Evolutionary conservation across 2,113 vertebrate species (phyloP).

Genomic region (Menidia beryllina): DNA sequence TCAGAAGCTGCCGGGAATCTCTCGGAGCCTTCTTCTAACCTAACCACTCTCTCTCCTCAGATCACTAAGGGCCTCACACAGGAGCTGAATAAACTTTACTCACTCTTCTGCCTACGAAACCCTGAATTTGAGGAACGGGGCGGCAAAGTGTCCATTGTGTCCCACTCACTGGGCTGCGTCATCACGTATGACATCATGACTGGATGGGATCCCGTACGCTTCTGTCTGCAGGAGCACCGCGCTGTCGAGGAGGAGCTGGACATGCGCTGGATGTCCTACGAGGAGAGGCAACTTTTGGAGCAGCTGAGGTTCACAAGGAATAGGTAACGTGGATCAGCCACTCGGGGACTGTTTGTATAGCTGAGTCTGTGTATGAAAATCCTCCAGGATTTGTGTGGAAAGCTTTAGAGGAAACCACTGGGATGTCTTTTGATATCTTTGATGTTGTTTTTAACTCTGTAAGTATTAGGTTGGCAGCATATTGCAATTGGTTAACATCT

Average conservation of each 20-base stretch:
- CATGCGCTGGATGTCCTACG: constrained; percentile 86
- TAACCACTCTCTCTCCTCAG: constrained; percentile 67
- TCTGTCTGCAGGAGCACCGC: constrained; percentile 91
- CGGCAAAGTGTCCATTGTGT: constrained; percentile 97
- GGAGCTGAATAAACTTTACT: constrained; percentile 95
- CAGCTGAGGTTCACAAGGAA: constrained; percentile 88
- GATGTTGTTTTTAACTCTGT: neutral
- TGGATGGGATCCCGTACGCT: constrained; percentile 94
- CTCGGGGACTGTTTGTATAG: neutral
- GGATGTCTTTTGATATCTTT: constrained; percentile 1
- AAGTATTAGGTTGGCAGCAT: neutral
- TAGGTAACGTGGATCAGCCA: constrained; percentile 75
- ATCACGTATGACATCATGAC: constrained; percentile 99
- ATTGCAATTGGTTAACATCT: neutral
- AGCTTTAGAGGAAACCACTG: neutral
- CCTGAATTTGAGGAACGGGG: constrained; percentile 92
- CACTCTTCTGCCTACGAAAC: constrained; percentile 97
- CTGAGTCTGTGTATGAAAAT: constrained; percentile 2
- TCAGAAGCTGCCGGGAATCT: neutral
- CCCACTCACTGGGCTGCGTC: constrained; percentile 96
- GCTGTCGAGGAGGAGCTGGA: constrained; percentile 88
- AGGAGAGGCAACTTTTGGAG: constrained; percentile 89
- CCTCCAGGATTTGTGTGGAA: neutral
- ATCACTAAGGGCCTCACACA: constrained; percentile 96
- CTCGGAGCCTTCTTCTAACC: neutral